Conservation (phyloP, 2,797 vertebrate species). For the Ctenopoma kingsleyae region DNA sequence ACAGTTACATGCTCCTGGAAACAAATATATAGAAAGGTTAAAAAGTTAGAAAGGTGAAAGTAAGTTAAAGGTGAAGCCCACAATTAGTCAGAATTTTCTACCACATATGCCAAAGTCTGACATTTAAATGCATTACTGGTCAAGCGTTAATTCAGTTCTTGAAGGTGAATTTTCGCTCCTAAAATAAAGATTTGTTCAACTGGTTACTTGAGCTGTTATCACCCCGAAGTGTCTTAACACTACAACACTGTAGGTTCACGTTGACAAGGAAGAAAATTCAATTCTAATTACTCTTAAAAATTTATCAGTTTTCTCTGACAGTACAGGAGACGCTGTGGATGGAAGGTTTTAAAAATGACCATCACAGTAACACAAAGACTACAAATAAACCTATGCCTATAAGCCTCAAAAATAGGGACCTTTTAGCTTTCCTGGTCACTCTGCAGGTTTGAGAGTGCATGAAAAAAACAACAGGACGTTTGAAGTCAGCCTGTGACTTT, state of each 20-base stretch:
- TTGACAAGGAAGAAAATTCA: too few relatives aligned
- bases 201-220: neutral
- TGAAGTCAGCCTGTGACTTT: conserved; percentile 49
- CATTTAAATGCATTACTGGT: conserved; percentile 33
- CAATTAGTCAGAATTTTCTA: neutral
- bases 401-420: too few relatives aligned
- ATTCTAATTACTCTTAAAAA: too few relatives aligned
- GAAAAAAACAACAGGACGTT: conserved; percentile 24
- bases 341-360: too few relatives aligned
- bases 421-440: too few relatives aligned
- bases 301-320: too few relatives aligned
- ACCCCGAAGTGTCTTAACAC: too few relatives aligned
- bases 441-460: conserved; percentile 7
- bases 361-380: too few relatives aligned
- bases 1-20: neutral
- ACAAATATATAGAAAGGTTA: neutral
- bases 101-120: conserved; percentile 5
- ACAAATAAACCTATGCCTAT: too few relatives aligned
- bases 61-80: neutral
- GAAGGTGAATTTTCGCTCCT: neutral
- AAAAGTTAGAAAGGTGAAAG: too few relatives aligned
- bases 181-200: neutral
- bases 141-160: conserved; percentile 36
- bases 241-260: too few relatives aligned
- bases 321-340: too few relatives aligned